A percentile compares a stretch with the other conserved stretches of the same genome.
Evolutionary conservation across 2,888 invertebrate species (phyloP).

Genomic region (Chydorus sphaericus): DNA sequence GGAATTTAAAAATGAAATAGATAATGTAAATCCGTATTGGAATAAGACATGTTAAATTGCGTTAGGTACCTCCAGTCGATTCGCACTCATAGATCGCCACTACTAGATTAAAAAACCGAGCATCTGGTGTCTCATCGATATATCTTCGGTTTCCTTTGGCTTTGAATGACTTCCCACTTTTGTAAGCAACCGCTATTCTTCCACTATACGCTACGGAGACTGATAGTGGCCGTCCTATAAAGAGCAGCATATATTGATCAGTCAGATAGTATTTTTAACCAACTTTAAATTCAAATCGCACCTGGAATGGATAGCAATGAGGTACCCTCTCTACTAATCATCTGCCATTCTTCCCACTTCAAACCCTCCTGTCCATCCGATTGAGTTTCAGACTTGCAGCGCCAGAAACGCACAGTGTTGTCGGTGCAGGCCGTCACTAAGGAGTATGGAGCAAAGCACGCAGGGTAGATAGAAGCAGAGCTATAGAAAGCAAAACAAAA

Average conservation of each 20-base stretch:
- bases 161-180: constrained; percentile 48
- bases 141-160: neutral
- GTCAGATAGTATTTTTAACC: neutral
- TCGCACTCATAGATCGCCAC: constrained; percentile 98
- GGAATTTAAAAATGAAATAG: neutral
- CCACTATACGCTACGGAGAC: constrained; percentile 97
- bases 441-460: constrained; percentile 95
- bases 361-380: constrained; percentile 27
- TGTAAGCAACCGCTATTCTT: constrained; percentile 91
- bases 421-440: constrained; percentile 92
- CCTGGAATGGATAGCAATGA: constrained; percentile 60
- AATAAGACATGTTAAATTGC: too few relatives aligned
- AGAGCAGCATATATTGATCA: constrained; percentile 17
- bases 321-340: constrained; percentile 54
- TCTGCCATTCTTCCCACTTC: constrained; percentile 73
- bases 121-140: constrained; percentile 17
- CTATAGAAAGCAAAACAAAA: constrained; percentile 34
- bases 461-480: constrained; percentile 94
- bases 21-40: neutral
- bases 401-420: constrained; percentile 79
- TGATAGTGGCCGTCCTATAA: constrained; percentile 64
- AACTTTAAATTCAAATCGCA: constrained; percentile 23
- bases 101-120: constrained; percentile 69
- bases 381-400: constrained; percentile 45
- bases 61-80: constrained; percentile 71